Evolutionary conservation across 1,140 invertebrate species (phyloP).

Genomic region (Euwallacea fornicatus): DNA sequence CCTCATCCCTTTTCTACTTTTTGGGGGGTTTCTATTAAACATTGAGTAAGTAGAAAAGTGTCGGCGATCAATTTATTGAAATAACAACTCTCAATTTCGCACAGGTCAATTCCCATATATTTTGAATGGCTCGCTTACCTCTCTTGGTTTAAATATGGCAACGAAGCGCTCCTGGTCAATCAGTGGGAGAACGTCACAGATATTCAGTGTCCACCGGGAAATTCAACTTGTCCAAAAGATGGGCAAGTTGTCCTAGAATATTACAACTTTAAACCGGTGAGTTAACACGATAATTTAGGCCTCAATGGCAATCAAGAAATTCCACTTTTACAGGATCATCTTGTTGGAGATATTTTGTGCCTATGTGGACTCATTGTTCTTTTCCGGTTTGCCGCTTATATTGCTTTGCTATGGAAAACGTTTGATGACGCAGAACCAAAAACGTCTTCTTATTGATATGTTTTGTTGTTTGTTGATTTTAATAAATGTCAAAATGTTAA

Average conservation of each 20-base stretch:
- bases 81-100: slow-evolving; percentile 30
- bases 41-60: slow-evolving; percentile 67
- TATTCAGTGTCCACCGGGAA: slow-evolving; percentile 73
- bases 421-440: slow-evolving; percentile 49
- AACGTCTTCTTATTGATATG: background rate
- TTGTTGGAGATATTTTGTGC: slow-evolving; percentile 69
- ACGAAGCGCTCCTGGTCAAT: slow-evolving; percentile 91
- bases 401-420: slow-evolving; percentile 68
- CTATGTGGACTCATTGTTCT: slow-evolving; percentile 72
- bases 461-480: background rate
- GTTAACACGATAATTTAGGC: background rate
- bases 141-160: slow-evolving; percentile 95
- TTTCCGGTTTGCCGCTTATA: slow-evolving; percentile 76
- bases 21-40: slow-evolving; percentile 96
- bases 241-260: slow-evolving; percentile 78
- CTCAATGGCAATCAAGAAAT: background rate
- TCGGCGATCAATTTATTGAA: background rate
- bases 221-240: slow-evolving; percentile 69
- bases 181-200: slow-evolving; percentile 81
- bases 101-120: slow-evolving; percentile 82
- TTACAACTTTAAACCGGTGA: slow-evolving; percentile 75
- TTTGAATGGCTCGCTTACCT: slow-evolving; percentile 90
- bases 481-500: no score
- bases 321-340: slow-evolving; percentile 46
- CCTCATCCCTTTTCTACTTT: slow-evolving; percentile 89